These are phyloP conservation scores for Tetranychus cinnabarinus DNA, from an alignment of 1,140 invertebrate genomes.

Conservation along the genomic window DNA sequence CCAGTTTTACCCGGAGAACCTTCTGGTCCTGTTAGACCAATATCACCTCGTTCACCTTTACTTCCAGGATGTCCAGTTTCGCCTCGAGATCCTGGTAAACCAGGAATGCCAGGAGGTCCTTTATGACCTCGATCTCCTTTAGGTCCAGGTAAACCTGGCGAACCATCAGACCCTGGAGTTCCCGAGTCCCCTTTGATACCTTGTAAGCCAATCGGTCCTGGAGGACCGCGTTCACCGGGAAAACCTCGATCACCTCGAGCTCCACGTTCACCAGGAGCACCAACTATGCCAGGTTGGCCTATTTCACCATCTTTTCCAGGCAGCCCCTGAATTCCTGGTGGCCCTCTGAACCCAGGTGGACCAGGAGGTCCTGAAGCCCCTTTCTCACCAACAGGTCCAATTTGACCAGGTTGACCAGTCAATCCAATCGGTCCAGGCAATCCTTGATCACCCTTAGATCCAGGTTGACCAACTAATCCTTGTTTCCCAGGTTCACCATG, in stretches of 20 bases:
- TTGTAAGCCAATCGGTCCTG: slow-evolving; percentile 24
- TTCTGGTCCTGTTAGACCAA: neutral
- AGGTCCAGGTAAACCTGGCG: neutral
- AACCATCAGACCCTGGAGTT: slow-evolving; percentile 6
- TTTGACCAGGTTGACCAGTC: neutral
- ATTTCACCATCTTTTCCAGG: neutral
- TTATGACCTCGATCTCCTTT: slow-evolving; percentile 13
- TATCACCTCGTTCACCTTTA: neutral
- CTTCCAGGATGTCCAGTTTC: neutral
- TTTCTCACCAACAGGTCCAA: neutral
- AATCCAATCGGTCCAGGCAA: neutral
- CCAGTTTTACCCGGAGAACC: slow-evolving; percentile 6
- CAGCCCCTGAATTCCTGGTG: neutral
- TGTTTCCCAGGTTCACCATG: neutral
- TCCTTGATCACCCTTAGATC: neutral
- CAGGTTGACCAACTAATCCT: neutral
- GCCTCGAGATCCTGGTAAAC: slow-evolving; percentile 1
- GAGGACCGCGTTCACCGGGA: slow-evolving; percentile 20
- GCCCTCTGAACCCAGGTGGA: neutral
- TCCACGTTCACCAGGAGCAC: slow-evolving; percentile 4
- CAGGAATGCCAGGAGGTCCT: slow-evolving; percentile 10
- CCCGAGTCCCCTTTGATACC: slow-evolving; percentile 41
- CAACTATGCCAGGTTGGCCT: neutral
- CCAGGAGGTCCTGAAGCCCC: neutral
- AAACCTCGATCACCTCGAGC: slow-evolving; percentile 2